These are phyloP conservation scores for Gavia stellata DNA, from an alignment of 2,113 vertebrate genomes.

Conservation along the genomic window DNA sequence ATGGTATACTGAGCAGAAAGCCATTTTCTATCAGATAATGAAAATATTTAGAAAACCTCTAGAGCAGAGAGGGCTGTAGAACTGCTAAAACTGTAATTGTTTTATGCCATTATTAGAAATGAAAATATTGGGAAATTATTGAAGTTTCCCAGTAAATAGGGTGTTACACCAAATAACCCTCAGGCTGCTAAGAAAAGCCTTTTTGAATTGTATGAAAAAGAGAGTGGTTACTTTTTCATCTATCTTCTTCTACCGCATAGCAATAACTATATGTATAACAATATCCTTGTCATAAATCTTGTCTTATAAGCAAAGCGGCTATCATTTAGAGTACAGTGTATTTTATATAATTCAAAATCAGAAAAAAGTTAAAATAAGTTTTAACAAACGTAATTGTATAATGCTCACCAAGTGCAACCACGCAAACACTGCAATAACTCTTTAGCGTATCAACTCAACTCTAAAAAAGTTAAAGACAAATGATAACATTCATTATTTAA, in stretches of 20 bases:
- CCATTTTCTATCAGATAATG: slow-evolving; percentile 68
- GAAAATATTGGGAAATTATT: slow-evolving; percentile 32
- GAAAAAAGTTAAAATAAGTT: not conserved
- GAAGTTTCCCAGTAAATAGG: not conserved
- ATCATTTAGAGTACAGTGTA: not conserved
- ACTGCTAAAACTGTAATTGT: slow-evolving; percentile 63
- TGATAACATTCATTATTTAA: not conserved
- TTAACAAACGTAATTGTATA: not conserved
- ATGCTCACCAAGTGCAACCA: not conserved
- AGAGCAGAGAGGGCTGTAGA: slow-evolving; percentile 58
- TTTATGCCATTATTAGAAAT: slow-evolving; percentile 45
- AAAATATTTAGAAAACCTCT: slow-evolving; percentile 69
- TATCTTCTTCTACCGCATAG: not conserved
- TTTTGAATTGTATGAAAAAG: not conserved
- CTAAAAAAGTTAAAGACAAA: not conserved
- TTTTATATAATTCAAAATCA: not conserved
- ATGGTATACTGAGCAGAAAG: slow-evolving; percentile 75
- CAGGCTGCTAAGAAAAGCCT: not conserved
- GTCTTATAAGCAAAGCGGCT: not conserved
- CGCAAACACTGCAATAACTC: not conserved
- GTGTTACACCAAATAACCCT: not conserved
- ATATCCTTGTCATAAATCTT: not conserved
- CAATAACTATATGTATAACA: not conserved
- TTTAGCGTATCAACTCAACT: not conserved
- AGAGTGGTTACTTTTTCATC: not conserved